Conservation (phyloP, 2,888 invertebrate species). For the Steinernema carpocapsae region DNA sequence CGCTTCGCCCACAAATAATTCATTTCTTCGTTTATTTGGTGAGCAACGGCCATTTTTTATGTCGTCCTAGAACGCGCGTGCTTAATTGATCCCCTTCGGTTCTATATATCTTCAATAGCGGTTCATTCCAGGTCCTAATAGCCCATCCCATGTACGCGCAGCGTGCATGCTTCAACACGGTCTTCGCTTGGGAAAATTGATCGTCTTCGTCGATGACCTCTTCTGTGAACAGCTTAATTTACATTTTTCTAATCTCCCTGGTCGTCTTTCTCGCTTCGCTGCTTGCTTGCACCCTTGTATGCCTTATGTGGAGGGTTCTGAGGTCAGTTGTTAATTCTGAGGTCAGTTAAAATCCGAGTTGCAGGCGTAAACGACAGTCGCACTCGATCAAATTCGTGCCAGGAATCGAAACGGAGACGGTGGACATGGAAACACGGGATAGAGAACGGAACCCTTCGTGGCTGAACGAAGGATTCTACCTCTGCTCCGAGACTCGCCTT, state of each 20-base stretch:
- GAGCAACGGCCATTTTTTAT: no score
- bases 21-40: no score
- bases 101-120: no score
- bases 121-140: no score
- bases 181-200: no score
- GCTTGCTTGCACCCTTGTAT: not conserved
- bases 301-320: not conserved
- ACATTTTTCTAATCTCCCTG: not conserved
- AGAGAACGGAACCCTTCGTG: not conserved
- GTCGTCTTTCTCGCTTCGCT: not conserved
- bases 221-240: not conserved
- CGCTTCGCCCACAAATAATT: no score
- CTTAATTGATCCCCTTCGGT: no score
- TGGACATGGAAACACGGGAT: not conserved
- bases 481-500: not conserved
- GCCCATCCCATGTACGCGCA: no score
- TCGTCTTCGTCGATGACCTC: constrained; percentile 11
- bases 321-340: not conserved
- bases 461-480: constrained; percentile 25
- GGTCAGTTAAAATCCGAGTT: not conserved
- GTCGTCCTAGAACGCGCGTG: no score
- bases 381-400: constrained; percentile 24
- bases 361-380: not conserved
- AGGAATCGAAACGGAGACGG: not conserved
- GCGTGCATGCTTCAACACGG: no score